Base-by-base conservation (phyloP, 1,140 invertebrate genomes). In the Microplitis demolitor region DNA sequence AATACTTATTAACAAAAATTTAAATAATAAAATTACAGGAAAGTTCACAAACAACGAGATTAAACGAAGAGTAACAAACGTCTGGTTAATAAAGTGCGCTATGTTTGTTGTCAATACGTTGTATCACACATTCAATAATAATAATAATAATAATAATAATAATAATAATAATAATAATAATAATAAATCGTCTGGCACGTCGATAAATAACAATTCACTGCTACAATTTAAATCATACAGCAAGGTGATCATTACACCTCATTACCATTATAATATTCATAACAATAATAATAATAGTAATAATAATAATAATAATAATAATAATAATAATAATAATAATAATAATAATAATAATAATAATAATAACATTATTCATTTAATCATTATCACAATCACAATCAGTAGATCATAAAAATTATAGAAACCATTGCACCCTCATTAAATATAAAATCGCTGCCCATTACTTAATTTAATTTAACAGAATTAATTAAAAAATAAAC, bases 1-100 rank as follows among this genome's bases (percentile, higher is more conserved):
- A 45, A 0, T 45, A 3, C 4, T 45, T 45, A 45, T 3, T 45
- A 45, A 45, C 39, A 9, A 2, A 24, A 45, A 45, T 45, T 45
- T 9, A 6, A 8, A 45, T 45, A 3, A 45, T 24, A 45, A 9
- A 45, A 45, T 45, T 45, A 45, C 45, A 75, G 74, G 71, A 14
- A 45, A 39, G 62, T 73, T 70, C 62, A 50, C 37, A 16, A 56
- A 68, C 34, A 69, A 72, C 61, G 61, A 62, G 69, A 63, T 61
- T 62, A 54, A 69, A 60, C 61, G 56, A 31, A 37, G 16, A 24
- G 53, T 39, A 33, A 54, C 64, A 24, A 34, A 69, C 71, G 45
- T 51, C n/a, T 64, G 74, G 63, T 73, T 64, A 60, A 63, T 39
- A 34, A 70, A 67, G 63, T 67, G 71, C 71, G 66, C 74, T 75